A percentile compares a stretch with the other conserved stretches of the same genome.
Evolutionary conservation across 2,797 vertebrate species (phyloP).

Genomic region (Eulemur albifrons): DNA sequence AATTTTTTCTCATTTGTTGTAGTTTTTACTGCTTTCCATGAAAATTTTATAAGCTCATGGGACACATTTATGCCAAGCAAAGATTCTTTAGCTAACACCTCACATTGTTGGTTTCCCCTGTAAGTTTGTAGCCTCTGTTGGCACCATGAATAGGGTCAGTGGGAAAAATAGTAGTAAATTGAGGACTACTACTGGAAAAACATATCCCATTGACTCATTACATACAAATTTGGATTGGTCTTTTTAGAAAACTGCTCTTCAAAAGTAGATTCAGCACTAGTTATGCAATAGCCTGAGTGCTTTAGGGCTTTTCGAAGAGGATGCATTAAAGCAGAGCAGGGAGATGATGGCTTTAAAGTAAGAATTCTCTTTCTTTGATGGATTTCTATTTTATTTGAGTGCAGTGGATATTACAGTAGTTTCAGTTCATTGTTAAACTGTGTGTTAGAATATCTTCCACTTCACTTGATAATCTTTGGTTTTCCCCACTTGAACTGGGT

Average conservation of each 20-base stretch:
- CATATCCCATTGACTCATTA: neutral
- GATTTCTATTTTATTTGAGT: neutral
- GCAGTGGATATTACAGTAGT: neutral
- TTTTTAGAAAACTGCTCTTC: neutral
- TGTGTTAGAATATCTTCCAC: neutral
- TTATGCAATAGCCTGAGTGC: constrained; percentile 24
- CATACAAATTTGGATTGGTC: neutral
- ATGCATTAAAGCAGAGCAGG: neutral
- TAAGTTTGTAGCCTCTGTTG: neutral
- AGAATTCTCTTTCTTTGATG: neutral
- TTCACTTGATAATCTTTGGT: neutral
- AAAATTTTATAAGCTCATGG: constrained; percentile 25
- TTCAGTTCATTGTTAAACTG: neutral
- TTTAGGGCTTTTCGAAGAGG: constrained; percentile 43
- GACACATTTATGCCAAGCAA: neutral
- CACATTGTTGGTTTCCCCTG: neutral
- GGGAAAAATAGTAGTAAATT: neutral
- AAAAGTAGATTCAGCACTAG: neutral
- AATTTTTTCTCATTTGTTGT: neutral
- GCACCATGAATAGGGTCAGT: neutral
- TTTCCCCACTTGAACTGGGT: neutral
- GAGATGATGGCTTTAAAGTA: constrained; percentile 7
- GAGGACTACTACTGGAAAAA: neutral
- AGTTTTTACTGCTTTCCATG: constrained; percentile 40
- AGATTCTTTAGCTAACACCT: neutral